Conservation (phyloP, 2,113 vertebrate genomes). For the Cebidichthys violaceus region DNA sequence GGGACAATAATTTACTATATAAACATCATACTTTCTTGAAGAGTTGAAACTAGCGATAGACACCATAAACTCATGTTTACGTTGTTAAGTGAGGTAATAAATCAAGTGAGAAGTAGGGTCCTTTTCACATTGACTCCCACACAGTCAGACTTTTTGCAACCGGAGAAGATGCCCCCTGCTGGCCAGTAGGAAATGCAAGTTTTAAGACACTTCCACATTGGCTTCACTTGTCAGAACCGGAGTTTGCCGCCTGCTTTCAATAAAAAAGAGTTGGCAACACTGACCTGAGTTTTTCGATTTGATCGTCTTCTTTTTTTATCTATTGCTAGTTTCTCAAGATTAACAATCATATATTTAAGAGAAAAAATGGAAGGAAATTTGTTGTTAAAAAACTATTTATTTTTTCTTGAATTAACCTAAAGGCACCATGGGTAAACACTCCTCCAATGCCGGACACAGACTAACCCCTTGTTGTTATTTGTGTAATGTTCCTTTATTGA, state of each 20-base stretch:
- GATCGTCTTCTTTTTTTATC: not conserved
- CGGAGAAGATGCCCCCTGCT: not conserved
- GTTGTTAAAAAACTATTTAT: no score
- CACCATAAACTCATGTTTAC: no score
- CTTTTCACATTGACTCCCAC: not conserved
- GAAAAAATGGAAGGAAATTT: not conserved
- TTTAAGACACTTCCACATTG: not conserved
- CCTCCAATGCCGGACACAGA: slow-evolving; percentile 19
- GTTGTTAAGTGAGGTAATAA: not conserved
- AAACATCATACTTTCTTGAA: no score
- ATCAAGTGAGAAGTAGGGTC: not conserved
- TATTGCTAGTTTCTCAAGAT: not conserved
- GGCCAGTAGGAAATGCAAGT: not conserved
- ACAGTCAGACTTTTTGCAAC: not conserved
- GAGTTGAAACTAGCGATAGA: no score
- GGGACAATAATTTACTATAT: no score
- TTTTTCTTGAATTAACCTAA: not conserved
- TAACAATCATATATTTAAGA: not conserved
- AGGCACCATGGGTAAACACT: slow-evolving; percentile 1
- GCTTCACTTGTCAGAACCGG: not conserved
- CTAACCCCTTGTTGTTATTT: slow-evolving; percentile 29
- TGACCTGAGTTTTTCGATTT: not conserved
- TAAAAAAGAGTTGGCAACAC: not conserved
- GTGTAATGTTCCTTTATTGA: slow-evolving; percentile 30
- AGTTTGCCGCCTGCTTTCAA: not conserved